Evolutionary conservation across 1,140 invertebrate species (phyloP).

Genomic region (Pissodes strobi): DNA sequence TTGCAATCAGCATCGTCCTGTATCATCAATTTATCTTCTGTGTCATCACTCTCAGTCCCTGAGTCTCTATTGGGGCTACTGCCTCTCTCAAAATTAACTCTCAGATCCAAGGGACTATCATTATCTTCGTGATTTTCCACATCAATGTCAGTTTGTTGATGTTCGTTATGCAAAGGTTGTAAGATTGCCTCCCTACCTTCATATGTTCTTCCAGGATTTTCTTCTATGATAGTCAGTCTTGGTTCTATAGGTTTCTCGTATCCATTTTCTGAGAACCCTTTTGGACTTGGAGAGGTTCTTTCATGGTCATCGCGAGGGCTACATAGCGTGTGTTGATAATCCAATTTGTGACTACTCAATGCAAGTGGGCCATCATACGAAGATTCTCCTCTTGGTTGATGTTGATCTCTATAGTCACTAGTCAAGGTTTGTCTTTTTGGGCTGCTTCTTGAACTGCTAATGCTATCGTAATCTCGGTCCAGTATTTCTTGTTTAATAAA

Average conservation of each 20-base stretch:
- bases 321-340: neutral
- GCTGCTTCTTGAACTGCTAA: neutral
- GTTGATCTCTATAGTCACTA: slow-evolving; percentile 3
- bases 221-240: neutral
- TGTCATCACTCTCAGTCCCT: slow-evolving; percentile 49
- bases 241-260: neutral
- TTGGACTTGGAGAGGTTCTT: neutral
- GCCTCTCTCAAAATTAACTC: slow-evolving; percentile 56
- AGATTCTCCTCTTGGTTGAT: neutral
- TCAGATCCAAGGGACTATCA: slow-evolving; percentile 65
- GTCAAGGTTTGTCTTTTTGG: neutral
- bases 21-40: slow-evolving; percentile 45
- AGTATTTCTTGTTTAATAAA: slow-evolving; percentile 24
- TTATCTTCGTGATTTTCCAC: slow-evolving; percentile 48
- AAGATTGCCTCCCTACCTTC: neutral
- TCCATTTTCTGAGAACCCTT: neutral
- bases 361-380: neutral
- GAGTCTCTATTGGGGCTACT: slow-evolving; percentile 47
- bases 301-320: too few relatives aligned
- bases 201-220: neutral
- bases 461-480: slow-evolving; percentile 2
- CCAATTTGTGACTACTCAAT: neutral
- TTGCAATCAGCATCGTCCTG: slow-evolving; percentile 64
- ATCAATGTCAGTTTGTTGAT: slow-evolving; percentile 1
- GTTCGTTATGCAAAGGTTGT: too few relatives aligned